Base-by-base conservation (phyloP, 1,140 invertebrate genomes). In the Oncopodura yosiiana region DNA sequence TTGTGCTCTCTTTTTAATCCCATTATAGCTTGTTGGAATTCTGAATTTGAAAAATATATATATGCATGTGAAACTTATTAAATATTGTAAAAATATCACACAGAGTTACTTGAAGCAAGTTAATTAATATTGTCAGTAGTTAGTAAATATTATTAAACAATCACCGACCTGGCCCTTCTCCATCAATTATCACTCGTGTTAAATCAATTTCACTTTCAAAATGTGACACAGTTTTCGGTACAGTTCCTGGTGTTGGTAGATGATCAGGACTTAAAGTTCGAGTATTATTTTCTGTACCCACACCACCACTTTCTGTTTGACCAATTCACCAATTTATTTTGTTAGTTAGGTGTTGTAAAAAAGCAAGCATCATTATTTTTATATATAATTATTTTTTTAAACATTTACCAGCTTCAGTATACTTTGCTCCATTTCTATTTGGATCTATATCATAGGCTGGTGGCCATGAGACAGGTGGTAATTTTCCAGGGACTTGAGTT, bases 401-500 rank as follows among this genome's bases (percentile, higher is more conserved):
- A 9, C 26, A 55, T 62, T 29, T 55, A 75, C 73, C 73, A 61
- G 69, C 69, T 67, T 75, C 74, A 6, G 73, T 71, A 53, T 74
- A 75, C 50, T 71, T 71, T 5, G 70, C 67, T n/a, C 71, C 70
- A 34, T 69, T 67, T 16, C 69, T 63, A 14, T 45, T 45, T 12
- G 60, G 53, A 18, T 65, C 66, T 16, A 69, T 57, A 29, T 66
- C 56, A n/a, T n/a, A n/a, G 18, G 69, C 62, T n/a, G 73, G 72
- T 3, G 76, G 75, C 73, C 73, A 77, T 23, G 70, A 66, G 12
- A 72, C 68, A 21, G 73, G 70, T 26, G 74, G 75, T 26, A 82
- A 65, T 62, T 80, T 78, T 30, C 84, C 83, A 3, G 85, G 85
- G n/a, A 82, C 81, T 21, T 79, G 73, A 19, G 81, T 77, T 59